Evolutionary conservation across 1,140 invertebrate species (phyloP).

Genomic region (Euborellia annulipes): DNA sequence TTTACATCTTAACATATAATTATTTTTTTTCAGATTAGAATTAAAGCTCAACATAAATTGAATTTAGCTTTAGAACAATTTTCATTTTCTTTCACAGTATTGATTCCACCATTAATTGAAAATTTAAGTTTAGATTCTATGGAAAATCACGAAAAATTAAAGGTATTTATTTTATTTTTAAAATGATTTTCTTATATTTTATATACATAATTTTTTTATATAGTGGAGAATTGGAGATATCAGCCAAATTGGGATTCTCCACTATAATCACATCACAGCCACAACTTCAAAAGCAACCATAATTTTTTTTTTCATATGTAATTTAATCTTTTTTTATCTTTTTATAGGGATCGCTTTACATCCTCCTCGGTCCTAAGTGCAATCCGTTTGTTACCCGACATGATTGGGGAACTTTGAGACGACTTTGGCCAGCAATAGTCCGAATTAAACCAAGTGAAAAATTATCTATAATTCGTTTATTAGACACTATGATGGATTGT

Average conservation of each 20-base stretch:
- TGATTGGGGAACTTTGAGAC: constrained; percentile 54
- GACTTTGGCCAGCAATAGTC: constrained; percentile 60
- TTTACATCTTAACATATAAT: too few relatives aligned
- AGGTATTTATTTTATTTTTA: too few relatives aligned
- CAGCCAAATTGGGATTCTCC: too few relatives aligned
- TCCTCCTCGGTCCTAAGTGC: constrained; percentile 48
- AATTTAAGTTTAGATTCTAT: constrained; percentile 39
- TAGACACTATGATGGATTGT: constrained; percentile 40
- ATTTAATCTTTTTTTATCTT: constrained; percentile 9
- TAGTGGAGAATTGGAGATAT: too few relatives aligned
- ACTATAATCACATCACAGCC: too few relatives aligned
- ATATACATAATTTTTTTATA: too few relatives aligned
- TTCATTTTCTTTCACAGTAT: constrained; percentile 39
- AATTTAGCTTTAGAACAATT: constrained; percentile 33
- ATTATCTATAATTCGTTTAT: constrained; percentile 54
- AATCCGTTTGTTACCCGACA: constrained; percentile 46
- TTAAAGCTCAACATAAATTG: constrained; percentile 42
- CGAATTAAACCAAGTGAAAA: constrained; percentile 62
- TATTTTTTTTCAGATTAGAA: constrained; percentile 36
- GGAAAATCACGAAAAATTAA: constrained; percentile 52
- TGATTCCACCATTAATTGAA: constrained; percentile 41
- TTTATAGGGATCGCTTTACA: constrained; percentile 55
- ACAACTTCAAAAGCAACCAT: too few relatives aligned
- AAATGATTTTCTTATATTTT: too few relatives aligned
- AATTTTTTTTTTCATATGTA: constrained; percentile 12